Base-by-base conservation (phyloP, 2,888 invertebrate species). In the Ephialtes manifestator region DNA sequence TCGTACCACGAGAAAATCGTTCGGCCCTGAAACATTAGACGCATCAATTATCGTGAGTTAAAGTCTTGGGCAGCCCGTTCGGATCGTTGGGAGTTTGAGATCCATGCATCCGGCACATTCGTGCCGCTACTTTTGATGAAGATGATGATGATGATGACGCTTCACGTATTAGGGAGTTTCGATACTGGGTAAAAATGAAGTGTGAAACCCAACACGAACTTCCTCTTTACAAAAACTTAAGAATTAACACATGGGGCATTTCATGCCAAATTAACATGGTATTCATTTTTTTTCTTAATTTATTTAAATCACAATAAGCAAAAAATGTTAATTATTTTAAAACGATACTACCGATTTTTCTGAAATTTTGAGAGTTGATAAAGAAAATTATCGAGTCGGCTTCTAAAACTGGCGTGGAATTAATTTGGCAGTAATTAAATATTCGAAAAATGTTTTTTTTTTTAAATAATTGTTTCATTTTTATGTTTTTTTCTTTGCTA, bases 1-100 rank as follows among this genome's bases (percentile, higher is more conserved):
- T 97, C 97, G 94, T 97, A 96, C 96, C 97, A 97, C 65, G 98
- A 97, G 93, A 97, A 98, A 84, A 98, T 96, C 87, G 96, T 96
- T 91, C 97, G 96, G 75, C 96, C 96, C 98, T 98, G 95, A 84
- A 92, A 94, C 85, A 78, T 88, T 86, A 88, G 87, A 88, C 85
- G 86, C 84, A 83, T 75, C 88, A 90, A 90, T 90, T 90, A 90
- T 88, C 60, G 63, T 74, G 86, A 89, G 88, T 90, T 90, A 88
- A 88, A 87, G 83, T 87, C 70, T 78, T 24, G 11, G 53, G 35
- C 39, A 55, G 55, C 28, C 55, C 85, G 75, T 85, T 80, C n/a
- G n/a, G n/a, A 81, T 86, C 83, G 74, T 80, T 84, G 68, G 75
- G 85, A 85, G 68, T 80, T 85, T 86, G 84, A 89, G 87, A 88